Evolutionary conservation across 2,113 vertebrate genomes (phyloP), one percentile per base, ranked within the genome.

Genomic region (Chamaetylas fuelleborni): DNA sequence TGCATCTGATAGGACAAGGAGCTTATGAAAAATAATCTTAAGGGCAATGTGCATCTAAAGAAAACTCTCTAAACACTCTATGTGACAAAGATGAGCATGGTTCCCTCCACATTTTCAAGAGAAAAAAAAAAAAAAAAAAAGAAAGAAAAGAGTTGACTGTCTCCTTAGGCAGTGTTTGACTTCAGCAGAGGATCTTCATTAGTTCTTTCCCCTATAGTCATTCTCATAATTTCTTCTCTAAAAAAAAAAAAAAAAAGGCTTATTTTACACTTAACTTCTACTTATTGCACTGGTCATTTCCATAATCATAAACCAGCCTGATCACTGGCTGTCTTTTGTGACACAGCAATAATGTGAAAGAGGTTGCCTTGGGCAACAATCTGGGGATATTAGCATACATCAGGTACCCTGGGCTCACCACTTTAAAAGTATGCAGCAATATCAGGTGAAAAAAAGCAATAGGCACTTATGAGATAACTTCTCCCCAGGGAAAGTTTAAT

Each of bases 401-500:
- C 65, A 74, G 62, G 25, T n/a, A 70, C 50, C 26, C 38, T 70
- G 42, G 45, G 82, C 71, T 88, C 64, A 80, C 42, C 29, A 28
- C 69, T 74, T 70, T 0, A 38, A 25, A 57, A 33, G 18, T 24
- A 7, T 66, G 50, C 58, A 83, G 82, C 48, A 92, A 90, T 94
- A 93, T 81, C 42, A 81, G 62, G 58, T 47, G 88, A 86, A 83
- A 56, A 54, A 96, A 95, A 88, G 86, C 92, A 95, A 86, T 88
- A 88, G 90, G 71, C 76, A 73, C 26, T 93, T 95, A 94, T 92
- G 82, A 97, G 76, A 77, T 73, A 95, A 62, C 47, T 86, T 88
- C 14, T 78, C 90, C 58, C 47, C 34, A 78, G 88, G 91, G 92
- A 23, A 92, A 54, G 29, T 86, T 88, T 66, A 74, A 90, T 88